Conservation (phyloP, 2,113 vertebrate species). For the Xiphophorus hellerii region DNA sequence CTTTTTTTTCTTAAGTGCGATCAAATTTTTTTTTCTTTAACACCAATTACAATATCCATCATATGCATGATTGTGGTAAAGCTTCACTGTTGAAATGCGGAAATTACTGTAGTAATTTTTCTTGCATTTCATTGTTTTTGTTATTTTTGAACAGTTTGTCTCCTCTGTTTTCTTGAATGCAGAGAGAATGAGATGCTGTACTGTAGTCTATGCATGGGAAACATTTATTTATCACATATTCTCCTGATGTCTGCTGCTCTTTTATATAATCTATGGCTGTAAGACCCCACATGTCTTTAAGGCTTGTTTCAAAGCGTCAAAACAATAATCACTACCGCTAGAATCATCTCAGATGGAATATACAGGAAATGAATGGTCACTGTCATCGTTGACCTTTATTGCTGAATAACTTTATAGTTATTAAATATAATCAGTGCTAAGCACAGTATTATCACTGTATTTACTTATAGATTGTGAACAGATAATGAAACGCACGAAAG, state of each 20-base stretch:
- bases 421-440: conserved; percentile 30
- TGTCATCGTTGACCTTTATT: conserved; percentile 9
- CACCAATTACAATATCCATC: conserved; percentile 48
- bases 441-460: conserved; percentile 38
- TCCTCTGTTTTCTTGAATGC: conserved; percentile 40
- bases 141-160: conserved; percentile 27
- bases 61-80: conserved; percentile 62
- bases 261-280: conserved; percentile 41
- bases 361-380: conserved; percentile 9
- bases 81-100: conserved; percentile 24
- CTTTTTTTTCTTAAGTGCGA: conserved; percentile 51
- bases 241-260: conserved; percentile 67
- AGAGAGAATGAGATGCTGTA: conserved; percentile 46
- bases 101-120: conserved; percentile 20
- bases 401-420: conserved; percentile 6
- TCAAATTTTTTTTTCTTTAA: conserved; percentile 32
- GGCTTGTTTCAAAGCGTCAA: conserved; percentile 28
- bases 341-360: conserved; percentile 25
- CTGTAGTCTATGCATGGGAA: conserved; percentile 74
- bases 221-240: conserved; percentile 63
- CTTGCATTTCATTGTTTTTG: conserved; percentile 35
- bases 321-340: conserved; percentile 2
- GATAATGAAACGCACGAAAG: conserved; percentile 39
- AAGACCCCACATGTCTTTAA: conserved; percentile 26
- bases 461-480: conserved; percentile 10